A percentile compares a stretch with the other conserved stretches of the same genome.
phyloP scores from a whole-genome alignment of 2,797 vertebrate genomes.

The Monodelphis domestica region DNA sequence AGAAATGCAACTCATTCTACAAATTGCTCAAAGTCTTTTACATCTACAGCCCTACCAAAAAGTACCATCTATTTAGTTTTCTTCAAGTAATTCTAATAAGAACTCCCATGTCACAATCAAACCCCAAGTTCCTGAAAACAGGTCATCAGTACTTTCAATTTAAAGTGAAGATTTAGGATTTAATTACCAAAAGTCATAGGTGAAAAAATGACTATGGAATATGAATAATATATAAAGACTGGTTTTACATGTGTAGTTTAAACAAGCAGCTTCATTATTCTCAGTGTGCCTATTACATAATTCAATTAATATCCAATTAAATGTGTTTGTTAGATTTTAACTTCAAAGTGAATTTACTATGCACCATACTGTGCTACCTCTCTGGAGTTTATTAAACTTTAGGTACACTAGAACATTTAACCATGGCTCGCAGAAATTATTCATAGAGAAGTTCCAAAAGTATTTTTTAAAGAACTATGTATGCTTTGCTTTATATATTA shows the following conservation, averaged over 20 bases:
- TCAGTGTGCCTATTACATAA: neutral
- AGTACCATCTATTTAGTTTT: too few relatives aligned
- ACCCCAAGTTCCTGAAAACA: too few relatives aligned
- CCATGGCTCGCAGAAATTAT: neutral
- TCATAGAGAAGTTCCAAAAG: neutral
- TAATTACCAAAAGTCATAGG: too few relatives aligned
- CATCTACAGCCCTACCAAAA: too few relatives aligned
- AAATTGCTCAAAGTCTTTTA: too few relatives aligned
- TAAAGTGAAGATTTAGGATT: too few relatives aligned
- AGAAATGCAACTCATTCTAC: too few relatives aligned
- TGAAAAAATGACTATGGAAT: too few relatives aligned
- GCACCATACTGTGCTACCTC: neutral
- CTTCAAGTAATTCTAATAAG: neutral
- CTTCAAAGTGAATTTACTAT: neutral
- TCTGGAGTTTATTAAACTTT: neutral
- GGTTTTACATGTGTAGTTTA: neutral
- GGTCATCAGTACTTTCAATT: too few relatives aligned
- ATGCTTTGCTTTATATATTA: neutral
- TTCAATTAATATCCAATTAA: neutral
- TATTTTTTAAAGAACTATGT: neutral
- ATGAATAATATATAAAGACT: too few relatives aligned
- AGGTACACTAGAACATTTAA: neutral
- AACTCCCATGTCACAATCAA: too few relatives aligned
- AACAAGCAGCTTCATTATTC: neutral
- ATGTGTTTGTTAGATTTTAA: neutral